Evolutionary conservation across 2,888 invertebrate genomes (phyloP), one percentile per base, ranked within the genome.

Genomic region (Lysandra coridon): DNA sequence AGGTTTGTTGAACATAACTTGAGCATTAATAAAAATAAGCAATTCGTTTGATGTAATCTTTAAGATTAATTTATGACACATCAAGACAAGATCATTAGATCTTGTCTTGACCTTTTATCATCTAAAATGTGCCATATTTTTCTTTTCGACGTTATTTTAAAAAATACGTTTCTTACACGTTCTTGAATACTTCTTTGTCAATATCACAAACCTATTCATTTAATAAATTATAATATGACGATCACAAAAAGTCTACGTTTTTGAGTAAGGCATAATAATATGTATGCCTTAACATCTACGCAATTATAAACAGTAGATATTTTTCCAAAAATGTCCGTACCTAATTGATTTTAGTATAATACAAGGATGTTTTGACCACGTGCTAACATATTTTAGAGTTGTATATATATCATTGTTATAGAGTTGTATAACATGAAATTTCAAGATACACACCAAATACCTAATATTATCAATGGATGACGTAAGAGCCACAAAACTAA

Each of bases 391-490:
- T 12, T 64, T 12, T 64, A 23, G 23, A 23, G 23, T 23, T 23
- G 23, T 23, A 23, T 23, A 23, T 23, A 23, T 64, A 64, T 64
- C 30, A 64, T 4, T 12, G 30, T 64, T 30, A 12, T 64, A 30
- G 30, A 23, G 30, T 64, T 64, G 12, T 64, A 64, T 64, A 30
- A 64, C 30, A 30, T 30, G 64, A 30, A 64, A 64, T 64, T 64
- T 64, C 64, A 4, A 30, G 64, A 62, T 62, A 7, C 7, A 62
- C 62, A 30, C 12, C 64, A 4, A 30, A 64, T 64, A 30, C 23
- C 64, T 30, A 64, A 12, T 10, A 30, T 64, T 64, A 64, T 64
- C 64, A 64, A 64, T 64, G 64, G 30, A 64, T 64, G 64, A 64
- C 64, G 64, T 3, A 64, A 64, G 2, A 64, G 30, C 2, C 7